Evolutionary conservation across 2,797 vertebrate species (phyloP).

Genomic region (Rhynchotus rufescens): DNA sequence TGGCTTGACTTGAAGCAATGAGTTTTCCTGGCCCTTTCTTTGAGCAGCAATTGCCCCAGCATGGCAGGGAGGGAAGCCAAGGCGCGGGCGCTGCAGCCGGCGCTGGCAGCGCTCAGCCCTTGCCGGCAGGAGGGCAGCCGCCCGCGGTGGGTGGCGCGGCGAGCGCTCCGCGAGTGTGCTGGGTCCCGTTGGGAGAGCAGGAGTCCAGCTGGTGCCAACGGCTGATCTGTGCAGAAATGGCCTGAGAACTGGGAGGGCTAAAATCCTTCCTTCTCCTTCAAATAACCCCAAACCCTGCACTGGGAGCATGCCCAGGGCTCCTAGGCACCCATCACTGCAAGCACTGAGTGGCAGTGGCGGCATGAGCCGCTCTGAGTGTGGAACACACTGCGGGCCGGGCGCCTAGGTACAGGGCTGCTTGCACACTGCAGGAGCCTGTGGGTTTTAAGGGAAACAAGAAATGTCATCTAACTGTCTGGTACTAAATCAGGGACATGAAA

Average conservation of each 20-base stretch:
- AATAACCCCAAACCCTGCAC: neutral
- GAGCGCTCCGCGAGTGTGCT: neutral
- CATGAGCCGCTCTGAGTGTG: neutral
- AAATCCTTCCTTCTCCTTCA: neutral
- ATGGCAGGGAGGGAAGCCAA: neutral
- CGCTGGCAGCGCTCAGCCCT: accelerated
- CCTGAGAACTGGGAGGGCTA: neutral
- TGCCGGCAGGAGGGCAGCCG: accelerated
- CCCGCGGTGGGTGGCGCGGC: accelerated
- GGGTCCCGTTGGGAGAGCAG: neutral
- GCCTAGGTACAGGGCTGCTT: neutral
- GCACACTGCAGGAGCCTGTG: neutral
- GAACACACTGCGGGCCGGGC: neutral
- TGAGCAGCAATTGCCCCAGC: accelerated
- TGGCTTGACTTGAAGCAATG: neutral
- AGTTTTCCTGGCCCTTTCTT: neutral
- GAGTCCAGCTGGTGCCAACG: neutral
- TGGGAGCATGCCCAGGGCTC: neutral
- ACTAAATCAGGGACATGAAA: neutral
- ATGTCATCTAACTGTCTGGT: neutral
- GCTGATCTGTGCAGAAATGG: neutral
- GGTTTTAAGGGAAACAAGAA: neutral
- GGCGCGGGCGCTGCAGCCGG: accelerated
- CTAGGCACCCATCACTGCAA: neutral
- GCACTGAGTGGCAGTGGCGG: neutral